Evolutionary conservation across 1,140 invertebrate genomes (phyloP).

Genomic region (Drosophila teissieri): DNA sequence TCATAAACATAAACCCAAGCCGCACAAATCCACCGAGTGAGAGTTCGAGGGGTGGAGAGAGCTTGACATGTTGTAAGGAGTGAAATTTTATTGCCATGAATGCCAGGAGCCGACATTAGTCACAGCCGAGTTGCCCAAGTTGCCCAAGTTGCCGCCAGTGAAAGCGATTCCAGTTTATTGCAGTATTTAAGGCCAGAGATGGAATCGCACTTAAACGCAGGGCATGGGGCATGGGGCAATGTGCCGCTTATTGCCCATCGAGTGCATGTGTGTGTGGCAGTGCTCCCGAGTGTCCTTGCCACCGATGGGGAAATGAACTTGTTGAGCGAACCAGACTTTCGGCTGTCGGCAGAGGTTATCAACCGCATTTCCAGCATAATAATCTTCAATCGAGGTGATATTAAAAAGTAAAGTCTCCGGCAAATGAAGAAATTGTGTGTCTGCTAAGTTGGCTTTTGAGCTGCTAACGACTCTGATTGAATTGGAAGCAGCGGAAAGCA

Average conservation of each 20-base stretch:
- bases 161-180: constrained; percentile 68
- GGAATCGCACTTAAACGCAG: constrained; percentile 59
- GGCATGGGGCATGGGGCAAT: constrained; percentile 35
- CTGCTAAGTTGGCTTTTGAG: constrained; percentile 35
- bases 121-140: constrained; percentile 21
- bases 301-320: constrained; percentile 9
- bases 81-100: constrained; percentile 76
- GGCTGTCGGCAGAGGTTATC: neutral
- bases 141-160: constrained; percentile 6
- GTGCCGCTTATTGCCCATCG: constrained; percentile 54
- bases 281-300: neutral
- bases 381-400: constrained; percentile 34
- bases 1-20: constrained; percentile 67
- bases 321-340: constrained; percentile 15
- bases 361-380: neutral
- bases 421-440: constrained; percentile 74
- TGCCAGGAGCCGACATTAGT: constrained; percentile 71
- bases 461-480: constrained; percentile 66
- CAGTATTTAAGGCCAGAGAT: constrained; percentile 60
- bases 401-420: constrained; percentile 41
- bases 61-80: constrained; percentile 50
- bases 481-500: constrained; percentile 47
- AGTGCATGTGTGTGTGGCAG: constrained; percentile 45
- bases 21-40: constrained; percentile 47
- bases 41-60: neutral